phyloP scores from a whole-genome alignment of 2,888 invertebrate genomes.

The Hermodice carunculata region DNA sequence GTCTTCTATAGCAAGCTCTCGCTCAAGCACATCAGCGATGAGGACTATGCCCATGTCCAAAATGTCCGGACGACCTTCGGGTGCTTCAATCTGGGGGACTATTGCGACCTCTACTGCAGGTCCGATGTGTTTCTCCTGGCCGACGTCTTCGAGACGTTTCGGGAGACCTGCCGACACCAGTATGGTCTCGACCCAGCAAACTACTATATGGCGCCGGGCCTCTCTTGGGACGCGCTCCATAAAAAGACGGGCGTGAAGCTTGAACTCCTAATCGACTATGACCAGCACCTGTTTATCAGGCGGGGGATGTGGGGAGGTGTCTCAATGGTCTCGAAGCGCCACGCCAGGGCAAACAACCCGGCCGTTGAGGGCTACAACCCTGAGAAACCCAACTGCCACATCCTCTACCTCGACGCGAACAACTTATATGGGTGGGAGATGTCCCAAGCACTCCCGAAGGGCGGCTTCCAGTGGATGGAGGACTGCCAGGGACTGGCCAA shows the following conservation, averaged over 20 bases:
- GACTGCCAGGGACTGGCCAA: no score
- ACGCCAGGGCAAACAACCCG: slow-evolving; percentile 50
- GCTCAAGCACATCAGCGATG: slow-evolving; percentile 14
- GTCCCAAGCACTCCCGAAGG: slow-evolving; percentile 44
- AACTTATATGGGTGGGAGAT: slow-evolving; percentile 53
- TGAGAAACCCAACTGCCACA: slow-evolving; percentile 20
- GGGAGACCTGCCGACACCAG: slow-evolving; percentile 39
- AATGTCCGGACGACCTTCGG: slow-evolving; percentile 32
- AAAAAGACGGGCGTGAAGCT: slow-evolving; percentile 45
- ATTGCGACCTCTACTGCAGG: slow-evolving; percentile 43
- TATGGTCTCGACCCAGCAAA: slow-evolving; percentile 48
- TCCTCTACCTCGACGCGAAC: slow-evolving; percentile 45
- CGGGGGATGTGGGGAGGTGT: slow-evolving; percentile 21
- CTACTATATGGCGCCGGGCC: slow-evolving; percentile 51
- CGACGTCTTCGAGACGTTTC: slow-evolving; percentile 60
- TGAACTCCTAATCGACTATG: slow-evolving; percentile 45
- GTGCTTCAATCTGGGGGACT: slow-evolving; percentile 39
- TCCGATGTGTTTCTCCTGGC: slow-evolving; percentile 52
- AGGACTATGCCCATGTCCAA: slow-evolving; percentile 36
- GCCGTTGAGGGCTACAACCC: slow-evolving; percentile 34
- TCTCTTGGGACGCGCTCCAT: slow-evolving; percentile 54
- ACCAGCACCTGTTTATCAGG: slow-evolving; percentile 42
- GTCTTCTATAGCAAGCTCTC: slow-evolving; percentile 25
- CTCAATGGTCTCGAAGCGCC: slow-evolving; percentile 34
- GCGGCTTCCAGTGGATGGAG: slow-evolving; percentile 48